A percentile compares a stretch with the other conserved stretches of the same genome.
These are phyloP conservation scores for Aphaenogaster rudis DNA, from an alignment of 1,140 invertebrate species.

Conservation along the genomic window DNA sequence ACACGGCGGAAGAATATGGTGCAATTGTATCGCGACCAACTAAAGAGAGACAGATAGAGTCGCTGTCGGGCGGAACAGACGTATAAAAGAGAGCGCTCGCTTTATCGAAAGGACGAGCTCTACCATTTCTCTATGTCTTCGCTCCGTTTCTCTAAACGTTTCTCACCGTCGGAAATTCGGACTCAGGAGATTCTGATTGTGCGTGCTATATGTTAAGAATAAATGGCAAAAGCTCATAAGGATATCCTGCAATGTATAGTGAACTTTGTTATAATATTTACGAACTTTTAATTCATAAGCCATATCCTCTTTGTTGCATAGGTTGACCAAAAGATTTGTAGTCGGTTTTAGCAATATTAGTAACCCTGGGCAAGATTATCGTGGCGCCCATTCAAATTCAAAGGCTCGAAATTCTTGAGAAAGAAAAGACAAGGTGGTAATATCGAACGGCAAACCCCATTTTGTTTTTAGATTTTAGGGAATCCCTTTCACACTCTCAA, in stretches of 20 bases:
- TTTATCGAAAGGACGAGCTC: slow-evolving; percentile 41
- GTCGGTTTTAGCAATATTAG: too few species aligned
- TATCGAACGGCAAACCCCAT: too few species aligned
- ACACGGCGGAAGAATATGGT: slow-evolving; percentile 43
- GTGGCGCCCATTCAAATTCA: too few species aligned
- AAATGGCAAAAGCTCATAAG: neutral
- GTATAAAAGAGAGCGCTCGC: slow-evolving; percentile 20
- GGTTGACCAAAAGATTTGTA: too few species aligned
- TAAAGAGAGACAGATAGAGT: slow-evolving; percentile 53
- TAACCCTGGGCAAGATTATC: too few species aligned
- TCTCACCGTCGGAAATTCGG: slow-evolving; percentile 1
- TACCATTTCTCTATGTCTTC: slow-evolving; percentile 38
- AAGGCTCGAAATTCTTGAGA: too few species aligned
- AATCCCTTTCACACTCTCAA: too few species aligned
- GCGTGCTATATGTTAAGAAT: neutral
- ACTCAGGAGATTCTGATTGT: slow-evolving; percentile 11
- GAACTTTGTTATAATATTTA: neutral
- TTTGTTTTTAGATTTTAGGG: too few species aligned
- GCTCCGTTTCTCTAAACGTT: slow-evolving; percentile 28
- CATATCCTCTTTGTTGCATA: neutral
- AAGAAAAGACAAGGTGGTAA: too few species aligned
- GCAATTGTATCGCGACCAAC: slow-evolving; percentile 38
- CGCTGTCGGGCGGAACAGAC: slow-evolving; percentile 32
- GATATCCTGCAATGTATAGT: neutral
- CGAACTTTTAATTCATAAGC: neutral